Evolutionary conservation across 2,888 invertebrate species (phyloP).

Genomic region (Ariolimax columbianus): DNA sequence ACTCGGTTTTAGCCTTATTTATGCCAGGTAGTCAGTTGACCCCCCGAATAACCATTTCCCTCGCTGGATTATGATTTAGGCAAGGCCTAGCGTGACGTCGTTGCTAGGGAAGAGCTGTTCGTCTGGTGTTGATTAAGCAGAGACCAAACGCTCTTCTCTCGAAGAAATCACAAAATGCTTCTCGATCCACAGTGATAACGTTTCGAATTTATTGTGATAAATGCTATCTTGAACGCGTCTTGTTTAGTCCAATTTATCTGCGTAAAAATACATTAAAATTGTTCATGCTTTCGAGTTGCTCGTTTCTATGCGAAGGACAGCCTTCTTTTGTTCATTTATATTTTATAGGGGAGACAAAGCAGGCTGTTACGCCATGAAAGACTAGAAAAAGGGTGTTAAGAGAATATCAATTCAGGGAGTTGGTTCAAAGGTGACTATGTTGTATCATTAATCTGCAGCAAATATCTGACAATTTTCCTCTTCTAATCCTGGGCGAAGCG

Average conservation of each 20-base stretch:
- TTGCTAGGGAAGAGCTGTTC: slow-evolving; percentile 13
- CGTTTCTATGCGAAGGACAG: neutral
- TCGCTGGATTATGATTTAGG: neutral
- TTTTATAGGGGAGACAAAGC: slow-evolving; percentile 2
- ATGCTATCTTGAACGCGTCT: slow-evolving; percentile 34
- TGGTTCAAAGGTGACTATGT: slow-evolving; percentile 9
- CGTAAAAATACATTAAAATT: slow-evolving; percentile 36
- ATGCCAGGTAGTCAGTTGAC: slow-evolving; percentile 16
- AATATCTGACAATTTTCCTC: neutral
- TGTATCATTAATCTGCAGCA: neutral
- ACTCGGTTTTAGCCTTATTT: slow-evolving; percentile 29
- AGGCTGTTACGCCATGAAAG: neutral
- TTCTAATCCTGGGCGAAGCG: neutral
- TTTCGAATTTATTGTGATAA: slow-evolving; percentile 23
- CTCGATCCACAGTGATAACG: slow-evolving; percentile 25
- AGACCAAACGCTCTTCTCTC: slow-evolving; percentile 28
- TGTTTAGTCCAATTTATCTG: slow-evolving; percentile 23
- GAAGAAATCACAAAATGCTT: slow-evolving; percentile 11
- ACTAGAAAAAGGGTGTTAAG: neutral
- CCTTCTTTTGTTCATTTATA: neutral
- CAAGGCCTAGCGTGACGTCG: slow-evolving; percentile 9
- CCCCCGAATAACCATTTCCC: slow-evolving; percentile 1
- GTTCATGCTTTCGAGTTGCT: slow-evolving; percentile 4
- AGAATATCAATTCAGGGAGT: neutral
- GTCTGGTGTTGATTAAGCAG: slow-evolving; percentile 27